Base-by-base conservation (phyloP, 2,797 vertebrate genomes). In the Novumbra hubbsi region DNA sequence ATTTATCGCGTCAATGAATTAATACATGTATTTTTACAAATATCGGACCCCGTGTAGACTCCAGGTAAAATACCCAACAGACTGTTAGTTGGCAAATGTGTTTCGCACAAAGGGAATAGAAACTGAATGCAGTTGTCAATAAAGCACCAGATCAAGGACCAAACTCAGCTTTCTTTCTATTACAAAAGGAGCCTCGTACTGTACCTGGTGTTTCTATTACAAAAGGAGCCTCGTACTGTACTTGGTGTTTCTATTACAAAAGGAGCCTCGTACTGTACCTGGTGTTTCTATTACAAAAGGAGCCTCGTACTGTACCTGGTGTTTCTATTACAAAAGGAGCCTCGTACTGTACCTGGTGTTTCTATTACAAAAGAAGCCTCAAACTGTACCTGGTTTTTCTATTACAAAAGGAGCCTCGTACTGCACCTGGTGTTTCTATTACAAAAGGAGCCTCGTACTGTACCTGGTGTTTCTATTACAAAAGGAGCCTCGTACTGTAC, bases 381-480 rank as follows among this genome's bases (percentile, higher is more conserved):
- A 30, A 27, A 19, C 38, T 73, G 62, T 75, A 98, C 98, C 96
- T 99, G 98, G 87, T 99, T 98, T 72, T 99, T n/a, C n/a, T n/a
- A n/a, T n/a, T n/a, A n/a, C n/a, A n/a, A n/a, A n/a, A n/a, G 63
- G 63, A 67, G 34, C 1, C 1, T 19, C 14, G 27, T 30, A 19
- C 38, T 73, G 62, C 74, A 98, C 98, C 96, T 99, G 98, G 87
- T 99, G 98, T 72, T 99, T n/a, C n/a, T n/a, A n/a, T n/a, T n/a
- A n/a, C n/a, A n/a, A n/a, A n/a, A n/a, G 63, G 63, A 67, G 34
- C 1, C 1, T 19, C 14, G 27, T 30, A 19, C 38, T 73, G 62
- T 75, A 98, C 98, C 96, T 99, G 98, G 87, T 99, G 98, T 72
- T 99, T n/a, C n/a, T n/a, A n/a, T n/a, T n/a, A n/a, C n/a, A n/a